These are phyloP conservation scores for Aphelocoma californica DNA, from an alignment of 2,797 vertebrate species.

Conservation along the genomic window DNA sequence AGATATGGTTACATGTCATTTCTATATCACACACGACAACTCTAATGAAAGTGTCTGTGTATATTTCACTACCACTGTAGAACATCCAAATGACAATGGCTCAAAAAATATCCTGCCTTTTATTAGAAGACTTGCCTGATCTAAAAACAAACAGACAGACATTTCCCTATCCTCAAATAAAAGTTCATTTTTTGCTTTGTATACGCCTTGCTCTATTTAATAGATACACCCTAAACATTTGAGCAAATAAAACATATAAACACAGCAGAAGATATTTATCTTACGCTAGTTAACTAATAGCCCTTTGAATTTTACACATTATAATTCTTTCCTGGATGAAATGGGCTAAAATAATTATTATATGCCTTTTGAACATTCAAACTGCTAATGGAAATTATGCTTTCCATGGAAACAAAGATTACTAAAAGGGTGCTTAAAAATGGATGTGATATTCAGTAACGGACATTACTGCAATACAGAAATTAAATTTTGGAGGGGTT, in stretches of 20 bases:
- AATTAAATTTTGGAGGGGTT: not conserved
- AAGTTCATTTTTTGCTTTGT: not conserved
- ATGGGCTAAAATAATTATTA: constrained; percentile 34
- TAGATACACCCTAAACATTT: not conserved
- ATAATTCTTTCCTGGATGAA: constrained; percentile 22
- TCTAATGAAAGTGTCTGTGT: constrained; percentile 1
- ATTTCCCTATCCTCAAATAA: not conserved
- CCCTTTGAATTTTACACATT: constrained; percentile 9
- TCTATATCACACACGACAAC: not conserved
- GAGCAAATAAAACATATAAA: not conserved
- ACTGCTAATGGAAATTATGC: constrained; percentile 21
- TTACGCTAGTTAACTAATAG: not conserved
- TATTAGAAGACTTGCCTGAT: not conserved
- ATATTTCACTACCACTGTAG: not conserved
- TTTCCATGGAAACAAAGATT: constrained; percentile 61
- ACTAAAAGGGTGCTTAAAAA: constrained; percentile 31
- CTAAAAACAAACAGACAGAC: not conserved
- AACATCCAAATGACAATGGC: constrained; percentile 12
- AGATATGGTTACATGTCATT: not conserved
- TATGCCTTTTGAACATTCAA: constrained; percentile 12
- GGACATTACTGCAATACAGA: not conserved
- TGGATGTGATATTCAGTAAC: constrained; percentile 1
- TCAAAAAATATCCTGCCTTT: constrained; percentile 8
- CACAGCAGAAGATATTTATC: not conserved
- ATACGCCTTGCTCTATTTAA: not conserved